Percentiles rank a stretch among this genome's conserved stretches.
phyloP scores from a whole-genome alignment of 2,888 invertebrate genomes.

The Netelia virgata region DNA sequence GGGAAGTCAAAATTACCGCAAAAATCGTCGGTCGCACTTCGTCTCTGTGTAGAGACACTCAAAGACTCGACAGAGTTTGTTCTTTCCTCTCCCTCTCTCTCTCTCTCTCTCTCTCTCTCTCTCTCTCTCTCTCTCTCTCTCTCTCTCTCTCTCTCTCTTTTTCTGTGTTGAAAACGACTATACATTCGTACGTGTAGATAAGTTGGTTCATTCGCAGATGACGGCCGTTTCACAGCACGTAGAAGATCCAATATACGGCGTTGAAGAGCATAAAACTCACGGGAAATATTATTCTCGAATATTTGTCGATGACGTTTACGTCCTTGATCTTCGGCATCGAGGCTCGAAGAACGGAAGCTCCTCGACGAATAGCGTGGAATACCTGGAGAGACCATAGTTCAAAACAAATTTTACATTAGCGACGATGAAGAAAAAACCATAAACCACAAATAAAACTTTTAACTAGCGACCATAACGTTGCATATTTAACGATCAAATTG shows the following conservation, averaged over 20 bases:
- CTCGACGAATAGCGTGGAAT: conserved; percentile 92
- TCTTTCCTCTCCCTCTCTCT: background rate
- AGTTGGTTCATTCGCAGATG: background rate
- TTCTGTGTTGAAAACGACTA: background rate
- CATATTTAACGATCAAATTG: too few relatives aligned
- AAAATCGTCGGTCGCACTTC: conserved; percentile 9
- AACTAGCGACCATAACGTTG: too few relatives aligned
- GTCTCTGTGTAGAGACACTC: background rate
- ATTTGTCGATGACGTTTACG: conserved; percentile 99
- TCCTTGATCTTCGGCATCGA: conserved; percentile 98
- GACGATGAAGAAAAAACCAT: too few relatives aligned
- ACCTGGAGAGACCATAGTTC: conserved; percentile 85
- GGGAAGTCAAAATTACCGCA: conserved; percentile 3
- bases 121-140: background rate
- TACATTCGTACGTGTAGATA: background rate
- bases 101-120: background rate
- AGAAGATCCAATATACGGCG: conserved; percentile 97
- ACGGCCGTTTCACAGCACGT: conserved; percentile 87
- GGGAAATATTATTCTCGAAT: conserved; percentile 97
- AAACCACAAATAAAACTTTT: too few relatives aligned
- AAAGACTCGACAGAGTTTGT: background rate
- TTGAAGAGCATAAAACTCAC: conserved; percentile 98
- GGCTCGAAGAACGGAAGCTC: conserved; percentile 94
- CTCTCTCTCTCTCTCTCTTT: background rate
- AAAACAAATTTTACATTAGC: too few relatives aligned